A percentile compares a stretch with the other conserved stretches of the same genome.
Conservation (phyloP, 2,797 vertebrate species). For the Rhodeus uyekii region DNA sequence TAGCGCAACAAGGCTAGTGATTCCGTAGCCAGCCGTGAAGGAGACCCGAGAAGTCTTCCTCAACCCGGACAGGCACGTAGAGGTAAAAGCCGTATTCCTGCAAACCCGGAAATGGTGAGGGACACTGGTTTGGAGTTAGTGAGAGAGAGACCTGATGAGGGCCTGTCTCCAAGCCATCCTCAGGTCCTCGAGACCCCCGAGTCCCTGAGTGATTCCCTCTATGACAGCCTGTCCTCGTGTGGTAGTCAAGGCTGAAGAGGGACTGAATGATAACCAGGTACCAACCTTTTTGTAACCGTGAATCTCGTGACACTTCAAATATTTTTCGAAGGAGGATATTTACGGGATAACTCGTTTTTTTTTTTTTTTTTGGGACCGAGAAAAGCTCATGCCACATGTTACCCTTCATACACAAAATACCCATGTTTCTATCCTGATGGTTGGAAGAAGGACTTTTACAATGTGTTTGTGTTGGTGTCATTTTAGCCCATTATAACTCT, state of each 20-base stretch:
- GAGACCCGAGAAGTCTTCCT: constrained; percentile 71
- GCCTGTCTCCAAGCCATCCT: constrained; percentile 79
- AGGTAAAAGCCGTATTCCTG: constrained; percentile 78
- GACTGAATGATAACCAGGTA: constrained; percentile 50
- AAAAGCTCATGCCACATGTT: constrained; percentile 6
- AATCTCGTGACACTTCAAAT: constrained; percentile 27
- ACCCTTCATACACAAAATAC: constrained; percentile 30
- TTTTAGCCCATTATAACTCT: constrained; percentile 19
- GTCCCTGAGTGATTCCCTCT: constrained; percentile 93
- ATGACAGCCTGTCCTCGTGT: constrained; percentile 95
- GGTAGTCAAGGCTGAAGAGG: constrained; percentile 90
- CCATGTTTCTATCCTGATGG: constrained; percentile 50
- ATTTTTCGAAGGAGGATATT: constrained; percentile 38
- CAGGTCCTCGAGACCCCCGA: constrained; percentile 89
- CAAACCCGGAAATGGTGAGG: constrained; percentile 85
- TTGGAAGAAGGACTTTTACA: constrained; percentile 32
- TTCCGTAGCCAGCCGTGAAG: constrained; percentile 65
- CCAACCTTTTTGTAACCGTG: constrained; percentile 43
- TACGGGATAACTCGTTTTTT: constrained; percentile 33
- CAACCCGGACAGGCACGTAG: constrained; percentile 72
- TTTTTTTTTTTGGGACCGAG: no score
- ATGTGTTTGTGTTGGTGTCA: constrained; percentile 39
- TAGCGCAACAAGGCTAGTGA: constrained; percentile 67
- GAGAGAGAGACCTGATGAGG: constrained; percentile 79
- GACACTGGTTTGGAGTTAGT: constrained; percentile 84